phyloP scores from a whole-genome alignment of 2,113 vertebrate species.

The Rallus limicola region DNA sequence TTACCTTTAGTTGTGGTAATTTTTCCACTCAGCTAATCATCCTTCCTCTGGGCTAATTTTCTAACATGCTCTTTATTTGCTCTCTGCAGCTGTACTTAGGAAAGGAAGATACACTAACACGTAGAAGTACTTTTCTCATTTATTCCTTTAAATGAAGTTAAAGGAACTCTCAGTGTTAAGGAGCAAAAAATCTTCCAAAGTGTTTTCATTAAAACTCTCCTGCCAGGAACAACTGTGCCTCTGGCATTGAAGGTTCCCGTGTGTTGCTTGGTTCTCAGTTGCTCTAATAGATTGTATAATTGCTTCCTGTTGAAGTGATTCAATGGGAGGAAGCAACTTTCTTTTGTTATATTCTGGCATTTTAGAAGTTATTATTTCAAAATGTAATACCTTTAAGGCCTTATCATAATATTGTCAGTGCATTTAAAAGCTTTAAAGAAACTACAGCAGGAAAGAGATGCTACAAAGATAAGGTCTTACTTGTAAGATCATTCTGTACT shows the following conservation, averaged over 20 bases:
- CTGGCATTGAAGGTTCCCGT: background rate
- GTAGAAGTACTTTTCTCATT: background rate
- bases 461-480: background rate
- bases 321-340: background rate
- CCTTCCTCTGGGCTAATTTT: constrained; percentile 12
- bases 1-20: background rate
- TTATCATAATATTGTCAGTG: background rate
- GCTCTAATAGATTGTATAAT: background rate
- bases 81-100: background rate
- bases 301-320: background rate
- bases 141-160: constrained; percentile 12
- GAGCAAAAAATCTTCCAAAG: background rate
- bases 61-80: background rate
- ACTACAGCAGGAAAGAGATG: background rate
- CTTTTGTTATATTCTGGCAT: background rate
- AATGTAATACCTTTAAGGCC: background rate
- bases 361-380: background rate
- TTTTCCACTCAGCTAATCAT: constrained; percentile 16
- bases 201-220: constrained; percentile 23
- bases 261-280: background rate
- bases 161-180: background rate
- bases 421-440: background rate
- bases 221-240: background rate
- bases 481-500: background rate
- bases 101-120: background rate